Evolutionary conservation across 1,140 invertebrate species (phyloP), one percentile per base, ranked within the genome.

Genomic region (Leptoteleia sp.): DNA sequence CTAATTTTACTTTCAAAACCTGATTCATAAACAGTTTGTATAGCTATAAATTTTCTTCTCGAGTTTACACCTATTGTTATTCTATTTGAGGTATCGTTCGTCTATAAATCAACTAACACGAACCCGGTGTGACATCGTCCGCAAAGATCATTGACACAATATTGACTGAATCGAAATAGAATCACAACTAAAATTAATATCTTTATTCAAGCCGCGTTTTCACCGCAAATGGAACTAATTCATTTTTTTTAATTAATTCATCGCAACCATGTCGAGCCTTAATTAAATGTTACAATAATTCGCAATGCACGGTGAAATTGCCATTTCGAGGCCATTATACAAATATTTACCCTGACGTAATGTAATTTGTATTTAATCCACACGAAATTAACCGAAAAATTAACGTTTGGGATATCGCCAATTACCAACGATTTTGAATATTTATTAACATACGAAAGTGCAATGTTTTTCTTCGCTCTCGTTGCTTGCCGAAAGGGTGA

Each of bases 381-480:
- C 22, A 52, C 1, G 0, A 54, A 42, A 33, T 42, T 43, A 13
- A 15, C 13, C 12, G n/a, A 6, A 38, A 57, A 40, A 27, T 55
- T 52, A 64, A n/a, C 40, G 16, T 42, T 40, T 19, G 12, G 9
- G 17, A 31, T 50, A 54, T 48, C 22, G 31, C 40, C 45, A 70
- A 77, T 59, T 65, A 71, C 42, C 15, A 3, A 12, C 37, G 38
- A 38, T 54, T 25, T 33, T 17, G 37, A 47, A 33, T 12, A 71
- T 62, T 75, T 75, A 75, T 70, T 73, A 79, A 68, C 62, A 31
- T 54, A 33, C 38, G 38, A 37, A 67, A 72, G 57, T 70, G 57
- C 77, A 76, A 77, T 76, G 73, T 72, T 82, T 79, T 80, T 47
- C 45, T 82, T 79, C 47, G 25, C 31, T 31, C 50, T 37, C 9